Base-by-base conservation (phyloP, 2,797 vertebrate genomes). In the Falco rusticolus region DNA sequence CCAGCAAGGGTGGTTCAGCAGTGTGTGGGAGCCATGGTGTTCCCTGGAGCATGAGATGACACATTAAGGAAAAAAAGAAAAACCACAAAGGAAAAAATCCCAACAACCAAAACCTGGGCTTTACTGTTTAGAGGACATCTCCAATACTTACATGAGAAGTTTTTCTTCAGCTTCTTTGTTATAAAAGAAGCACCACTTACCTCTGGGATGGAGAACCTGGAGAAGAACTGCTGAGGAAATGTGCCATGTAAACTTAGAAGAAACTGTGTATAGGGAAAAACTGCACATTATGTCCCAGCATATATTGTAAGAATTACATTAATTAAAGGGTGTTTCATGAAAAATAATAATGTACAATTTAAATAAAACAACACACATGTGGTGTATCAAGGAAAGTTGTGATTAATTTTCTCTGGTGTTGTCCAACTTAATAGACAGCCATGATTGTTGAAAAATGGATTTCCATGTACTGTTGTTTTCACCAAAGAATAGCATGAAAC, bases 61-160 rank as follows among this genome's bases (percentile, higher is more conserved):
- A 26, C 11, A 7, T 25, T 2, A 6, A 22, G n/a, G 48, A 43
- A 37, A 37, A 37, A 37, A 37, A 37, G 37, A 37, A 37, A 37
- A 37, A 37, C 37, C 37, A 37, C 37, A 37, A 37, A 37, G 37
- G 37, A 37, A 37, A 37, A 37, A 37, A 37, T 37, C 37, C 37
- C 47, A 18, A 26, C 10, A 7, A 11, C 1, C 17, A 26, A 11
- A 7, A 11, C 1, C 17, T 82, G 10, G 2, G 3, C 13, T 51
- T 87, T 79, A 25, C 5, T 59, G 1, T 47, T 47, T 54, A 50
- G 24, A 85, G 26, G 19, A 39, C 11, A 72, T 54, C 17, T 56
- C 45, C 16, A 47, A 37, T 33, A 53, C 8, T 57, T 68, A 54
- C 1, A 1, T 28, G 10, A 19, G 61, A 95, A 87, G 13, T 63